Evolutionary conservation across 2,797 vertebrate genomes (phyloP).

Genomic region (Sebastes oblongus): DNA sequence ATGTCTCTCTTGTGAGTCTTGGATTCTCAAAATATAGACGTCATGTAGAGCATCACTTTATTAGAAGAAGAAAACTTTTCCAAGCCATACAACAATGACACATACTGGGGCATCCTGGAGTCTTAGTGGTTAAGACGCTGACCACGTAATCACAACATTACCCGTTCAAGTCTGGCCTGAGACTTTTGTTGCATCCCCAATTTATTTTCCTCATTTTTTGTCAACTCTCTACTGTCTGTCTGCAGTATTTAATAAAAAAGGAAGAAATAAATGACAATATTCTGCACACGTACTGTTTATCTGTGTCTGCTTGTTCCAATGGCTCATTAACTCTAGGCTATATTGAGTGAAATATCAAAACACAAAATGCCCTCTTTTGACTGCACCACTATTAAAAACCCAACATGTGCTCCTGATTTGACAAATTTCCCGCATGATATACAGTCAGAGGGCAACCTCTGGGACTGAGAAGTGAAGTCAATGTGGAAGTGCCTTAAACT

Average conservation of each 20-base stretch:
- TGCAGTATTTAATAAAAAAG: background rate
- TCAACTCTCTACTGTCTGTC: background rate
- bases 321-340: background rate
- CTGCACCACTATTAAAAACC: background rate
- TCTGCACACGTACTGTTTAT: background rate
- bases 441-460: background rate
- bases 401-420: background rate
- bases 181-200: background rate
- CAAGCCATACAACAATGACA: background rate
- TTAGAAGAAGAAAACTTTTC: background rate
- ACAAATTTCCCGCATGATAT: background rate
- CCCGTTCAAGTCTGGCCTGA: background rate
- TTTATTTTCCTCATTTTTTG: background rate
- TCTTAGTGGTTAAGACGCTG: background rate
- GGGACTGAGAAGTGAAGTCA: no score
- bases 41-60: background rate
- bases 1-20: background rate
- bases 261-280: background rate
- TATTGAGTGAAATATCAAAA: background rate
- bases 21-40: background rate
- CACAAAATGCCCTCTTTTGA: background rate
- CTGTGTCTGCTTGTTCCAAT: background rate
- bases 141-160: conserved; percentile 18
- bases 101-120: background rate
- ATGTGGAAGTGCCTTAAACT: no score